These are phyloP conservation scores for Chelon labrosus DNA, from an alignment of 2,797 vertebrate genomes.

Conservation along the genomic window DNA sequence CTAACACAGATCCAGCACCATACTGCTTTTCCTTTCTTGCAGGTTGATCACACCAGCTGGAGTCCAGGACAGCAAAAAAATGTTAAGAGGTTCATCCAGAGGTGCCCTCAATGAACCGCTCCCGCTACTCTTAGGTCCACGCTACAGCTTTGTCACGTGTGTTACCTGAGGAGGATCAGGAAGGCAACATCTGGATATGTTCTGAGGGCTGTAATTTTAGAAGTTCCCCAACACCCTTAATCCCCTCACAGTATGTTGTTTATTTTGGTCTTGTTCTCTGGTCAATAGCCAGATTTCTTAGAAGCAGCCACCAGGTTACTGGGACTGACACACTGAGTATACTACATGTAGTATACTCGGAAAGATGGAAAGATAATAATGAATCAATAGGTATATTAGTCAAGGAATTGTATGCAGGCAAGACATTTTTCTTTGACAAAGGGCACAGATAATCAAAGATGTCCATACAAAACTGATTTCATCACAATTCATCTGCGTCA, in stretches of 20 bases:
- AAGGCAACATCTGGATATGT: conserved; percentile 78
- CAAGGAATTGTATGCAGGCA: background rate
- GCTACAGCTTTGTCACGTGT: conserved; percentile 48
- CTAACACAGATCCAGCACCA: conserved; percentile 23
- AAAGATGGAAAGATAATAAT: conserved; percentile 16
- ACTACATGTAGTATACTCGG: too few species aligned
- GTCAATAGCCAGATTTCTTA: conserved; percentile 72
- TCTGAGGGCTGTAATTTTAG: conserved; percentile 78
- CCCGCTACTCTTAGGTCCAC: conserved; percentile 14
- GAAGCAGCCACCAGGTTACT: conserved; percentile 64
- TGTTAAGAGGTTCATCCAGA: conserved; percentile 34
- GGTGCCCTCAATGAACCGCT: conserved; percentile 27
- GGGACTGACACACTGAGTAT: conserved; percentile 54
- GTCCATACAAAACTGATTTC: background rate
- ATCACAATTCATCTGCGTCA: conserved; percentile 2
- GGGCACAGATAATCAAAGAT: background rate
- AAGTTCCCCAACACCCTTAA: conserved; percentile 70
- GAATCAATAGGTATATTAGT: conserved; percentile 14
- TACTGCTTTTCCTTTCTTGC: conserved; percentile 26
- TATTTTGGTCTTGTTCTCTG: conserved; percentile 76
- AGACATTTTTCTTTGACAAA: conserved; percentile 1
- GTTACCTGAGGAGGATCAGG: conserved; percentile 71
- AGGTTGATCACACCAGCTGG: conserved; percentile 51
- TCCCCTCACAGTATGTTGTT: conserved; percentile 72
- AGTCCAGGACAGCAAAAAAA: conserved; percentile 41